Base-by-base conservation (phyloP, 2,113 vertebrate species). In the Galbula dea region DNA sequence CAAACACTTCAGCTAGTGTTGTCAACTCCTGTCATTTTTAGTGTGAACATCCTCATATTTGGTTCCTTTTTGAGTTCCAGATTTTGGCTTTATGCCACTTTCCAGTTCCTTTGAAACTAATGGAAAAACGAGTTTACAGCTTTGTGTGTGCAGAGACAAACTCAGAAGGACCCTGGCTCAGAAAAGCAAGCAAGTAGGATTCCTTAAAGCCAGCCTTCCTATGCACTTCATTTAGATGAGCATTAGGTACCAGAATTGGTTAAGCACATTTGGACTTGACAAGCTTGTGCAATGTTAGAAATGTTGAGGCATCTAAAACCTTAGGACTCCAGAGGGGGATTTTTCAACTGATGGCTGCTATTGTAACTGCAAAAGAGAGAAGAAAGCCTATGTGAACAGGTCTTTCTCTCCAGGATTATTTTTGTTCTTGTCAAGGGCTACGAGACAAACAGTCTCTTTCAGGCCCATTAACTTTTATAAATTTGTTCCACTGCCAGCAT, bases 381-480 rank as follows among this genome's bases (percentile, higher is more conserved):
- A 77, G 46, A 73, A 59, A 86, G 72, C 67, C n/a, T 34, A 66
- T 82, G 37, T 39, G 81, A 86, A 68, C 81, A 89, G 77, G 86
- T 90, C 83, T 74, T 74, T 93, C 73, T 90, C 92, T 94, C 89
- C 77, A 93, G 81, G 73, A 86, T 96, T 87, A 82, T 92, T 91
- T 92, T 80, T 92, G 74, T 75, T 65, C 89, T 90, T 92, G 91
- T 78, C 77, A 91, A 94, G 37, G 65, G 92, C 86, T 96, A 86
- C 91, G 94, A 89, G 93, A 96, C 94, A 93, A 87, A 94, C 66
- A 67, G 92, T 89, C 66, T 93, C 90, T 93, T 89, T 95, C 91
- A 95, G 93, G 78, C 67, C 78, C 89, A 94, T 93, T 96, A 94
- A 72, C 83, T 94, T 96, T 93, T 96, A 94, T 94, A 89, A 87